phyloP scores from a whole-genome alignment of 2,797 vertebrate genomes.

The Chaenodraco wilsoni region DNA sequence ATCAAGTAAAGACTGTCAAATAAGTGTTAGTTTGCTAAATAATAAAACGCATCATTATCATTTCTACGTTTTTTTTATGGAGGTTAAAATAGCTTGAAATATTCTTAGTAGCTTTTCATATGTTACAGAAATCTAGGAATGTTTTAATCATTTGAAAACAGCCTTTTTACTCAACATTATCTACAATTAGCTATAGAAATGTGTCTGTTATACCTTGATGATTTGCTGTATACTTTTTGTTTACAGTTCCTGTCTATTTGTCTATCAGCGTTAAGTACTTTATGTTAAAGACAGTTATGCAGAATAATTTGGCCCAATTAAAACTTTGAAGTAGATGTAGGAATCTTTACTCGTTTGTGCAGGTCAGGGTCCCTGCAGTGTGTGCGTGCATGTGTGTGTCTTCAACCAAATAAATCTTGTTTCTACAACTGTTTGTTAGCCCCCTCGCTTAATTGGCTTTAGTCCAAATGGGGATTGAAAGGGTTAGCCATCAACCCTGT shows the following conservation, averaged over 20 bases:
- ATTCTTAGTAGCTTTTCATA: too few relatives aligned
- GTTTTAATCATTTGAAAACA: background rate
- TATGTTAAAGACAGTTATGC: background rate
- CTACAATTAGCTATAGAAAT: background rate
- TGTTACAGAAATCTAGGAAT: too few relatives aligned
- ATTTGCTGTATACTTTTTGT: background rate
- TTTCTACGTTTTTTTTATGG: background rate
- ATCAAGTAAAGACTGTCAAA: background rate
- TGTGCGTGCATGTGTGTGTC: constrained; percentile 9
- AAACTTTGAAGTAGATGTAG: background rate
- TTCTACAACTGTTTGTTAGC: constrained; percentile 60
- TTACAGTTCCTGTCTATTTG: background rate
- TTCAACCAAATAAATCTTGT: constrained; percentile 60
- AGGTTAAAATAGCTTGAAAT: background rate
- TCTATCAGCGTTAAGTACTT: background rate
- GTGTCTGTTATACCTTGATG: too few relatives aligned
- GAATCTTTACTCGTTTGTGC: background rate
- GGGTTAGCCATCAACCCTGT: constrained; percentile 58
- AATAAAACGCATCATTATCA: background rate
- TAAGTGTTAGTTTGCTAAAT: background rate
- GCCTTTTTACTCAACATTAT: background rate
- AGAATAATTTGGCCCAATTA: background rate
- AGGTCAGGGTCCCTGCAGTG: background rate
- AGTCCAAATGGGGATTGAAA: constrained; percentile 57
- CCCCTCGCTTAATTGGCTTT: constrained; percentile 74